Evolutionary conservation across 2,888 invertebrate species (phyloP), one percentile per base, ranked within the genome.

Genomic region (Biston betularia): DNA sequence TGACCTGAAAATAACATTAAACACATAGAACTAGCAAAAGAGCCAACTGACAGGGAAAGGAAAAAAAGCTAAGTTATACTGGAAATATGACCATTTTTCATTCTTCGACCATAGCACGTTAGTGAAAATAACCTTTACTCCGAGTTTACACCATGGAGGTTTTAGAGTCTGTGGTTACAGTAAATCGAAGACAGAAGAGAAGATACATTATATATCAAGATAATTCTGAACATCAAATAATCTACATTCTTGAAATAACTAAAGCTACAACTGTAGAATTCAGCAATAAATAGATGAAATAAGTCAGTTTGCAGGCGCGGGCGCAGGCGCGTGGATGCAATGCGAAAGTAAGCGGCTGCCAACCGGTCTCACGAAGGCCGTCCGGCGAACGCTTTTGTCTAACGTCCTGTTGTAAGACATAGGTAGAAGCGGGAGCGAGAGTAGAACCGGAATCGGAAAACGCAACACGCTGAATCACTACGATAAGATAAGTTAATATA

Each of bases 331-430:
- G 69, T 70, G 73, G 78, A 82, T 86, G 89, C 87, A 87, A 87
- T 84, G 86, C 90, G 92, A 91, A 91, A 92, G 92, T 91, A 90
- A 91, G 87, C 84, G 88, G 90, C 76, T 65, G 74, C 53, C 80
- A 89, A 93, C 92, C 92, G 92, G 92, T 92, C 89, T 83, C 74
- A 58, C 88, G 92, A 92, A 92, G 92, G 92, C 88, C 92, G 87
- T 72, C 90, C 73, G 78, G 85, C 81, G 78, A 77, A 80, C 81
- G 88, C 89, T 88, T 89, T 90, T 90, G 92, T 89, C 90, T 91
- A 89, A 91, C 75, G 80, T 63, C 63, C 76, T 33, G 62, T 49
- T 38, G 34, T 65, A 81, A 84, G 80, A 45, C 56, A 84, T 9
- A 65, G 65, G 85, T 76, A 73, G 57, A 15, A 81, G 84, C 77